These are phyloP conservation scores for Carollia perspicillata DNA, from an alignment of 2,113 vertebrate species.

Conservation along the genomic window DNA sequence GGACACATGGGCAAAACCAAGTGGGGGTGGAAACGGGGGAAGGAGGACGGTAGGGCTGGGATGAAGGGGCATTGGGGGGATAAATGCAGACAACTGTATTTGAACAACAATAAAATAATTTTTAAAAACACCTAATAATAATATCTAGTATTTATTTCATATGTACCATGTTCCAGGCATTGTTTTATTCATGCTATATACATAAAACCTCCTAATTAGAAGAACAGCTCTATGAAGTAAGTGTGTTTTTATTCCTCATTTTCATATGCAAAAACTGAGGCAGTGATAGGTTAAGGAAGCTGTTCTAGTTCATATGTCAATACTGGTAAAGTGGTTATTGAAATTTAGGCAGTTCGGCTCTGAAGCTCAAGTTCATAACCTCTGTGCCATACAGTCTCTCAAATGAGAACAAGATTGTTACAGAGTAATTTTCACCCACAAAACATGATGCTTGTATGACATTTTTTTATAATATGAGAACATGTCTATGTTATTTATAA, in stretches of 20 bases:
- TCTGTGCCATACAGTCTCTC: not conserved
- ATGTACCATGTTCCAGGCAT: not conserved
- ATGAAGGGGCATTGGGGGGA: too few relatives aligned
- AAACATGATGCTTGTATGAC: not conserved
- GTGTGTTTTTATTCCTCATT: not conserved
- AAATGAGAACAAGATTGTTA: not conserved
- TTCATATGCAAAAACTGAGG: not conserved
- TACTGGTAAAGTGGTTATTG: not conserved
- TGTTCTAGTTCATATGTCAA: not conserved
- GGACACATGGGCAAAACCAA: too few relatives aligned
- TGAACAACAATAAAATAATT: too few relatives aligned
- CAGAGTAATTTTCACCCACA: not conserved
- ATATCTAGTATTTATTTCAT: not conserved
- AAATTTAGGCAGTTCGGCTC: not conserved
- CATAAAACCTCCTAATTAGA: not conserved
- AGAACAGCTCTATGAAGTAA: not conserved
- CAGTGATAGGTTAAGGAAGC: not conserved
- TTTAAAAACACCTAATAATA: not conserved
- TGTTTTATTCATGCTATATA: not conserved
- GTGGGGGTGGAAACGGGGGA: too few relatives aligned
- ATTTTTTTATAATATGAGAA: not conserved
- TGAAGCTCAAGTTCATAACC: not conserved
- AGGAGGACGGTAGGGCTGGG: too few relatives aligned
- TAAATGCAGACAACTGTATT: too few relatives aligned
- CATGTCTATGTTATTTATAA: not conserved